Evolutionary conservation across 2,888 invertebrate species (phyloP).

Genomic region (Rotaria socialis): DNA sequence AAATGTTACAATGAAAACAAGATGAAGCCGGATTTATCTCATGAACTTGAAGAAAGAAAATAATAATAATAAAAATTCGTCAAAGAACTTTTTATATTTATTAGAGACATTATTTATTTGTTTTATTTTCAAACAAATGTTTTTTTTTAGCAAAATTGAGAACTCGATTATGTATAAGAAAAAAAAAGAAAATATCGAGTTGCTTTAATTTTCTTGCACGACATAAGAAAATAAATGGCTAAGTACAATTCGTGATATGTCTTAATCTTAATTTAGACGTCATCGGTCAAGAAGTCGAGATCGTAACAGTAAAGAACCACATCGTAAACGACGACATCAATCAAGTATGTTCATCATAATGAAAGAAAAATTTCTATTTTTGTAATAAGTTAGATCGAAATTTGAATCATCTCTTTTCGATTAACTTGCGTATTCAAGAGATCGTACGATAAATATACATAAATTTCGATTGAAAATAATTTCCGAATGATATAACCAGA

Average conservation of each 20-base stretch:
- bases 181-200: not conserved
- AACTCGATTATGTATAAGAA: not conserved
- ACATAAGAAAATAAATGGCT: not conserved
- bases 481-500: no score
- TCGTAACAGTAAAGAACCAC: not conserved
- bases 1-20: not conserved
- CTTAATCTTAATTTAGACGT: constrained; percentile 24
- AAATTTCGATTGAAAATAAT: no score
- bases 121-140: not conserved
- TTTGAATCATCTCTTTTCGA: no score
- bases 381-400: no score
- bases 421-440: no score
- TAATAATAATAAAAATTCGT: not conserved
- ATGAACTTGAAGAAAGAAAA: not conserved
- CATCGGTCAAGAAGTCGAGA: constrained; percentile 24
- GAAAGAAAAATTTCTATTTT: no score
- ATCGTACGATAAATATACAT: no score
- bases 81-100: not conserved
- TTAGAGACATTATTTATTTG: constrained; percentile 19
- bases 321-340: constrained; percentile 9
- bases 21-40: not conserved
- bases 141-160: not conserved
- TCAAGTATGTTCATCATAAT: not conserved
- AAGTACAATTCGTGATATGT: not conserved
- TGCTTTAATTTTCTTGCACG: no score